phyloP scores from a whole-genome alignment of 1,140 invertebrate species.

The Dreissena polymorpha region DNA sequence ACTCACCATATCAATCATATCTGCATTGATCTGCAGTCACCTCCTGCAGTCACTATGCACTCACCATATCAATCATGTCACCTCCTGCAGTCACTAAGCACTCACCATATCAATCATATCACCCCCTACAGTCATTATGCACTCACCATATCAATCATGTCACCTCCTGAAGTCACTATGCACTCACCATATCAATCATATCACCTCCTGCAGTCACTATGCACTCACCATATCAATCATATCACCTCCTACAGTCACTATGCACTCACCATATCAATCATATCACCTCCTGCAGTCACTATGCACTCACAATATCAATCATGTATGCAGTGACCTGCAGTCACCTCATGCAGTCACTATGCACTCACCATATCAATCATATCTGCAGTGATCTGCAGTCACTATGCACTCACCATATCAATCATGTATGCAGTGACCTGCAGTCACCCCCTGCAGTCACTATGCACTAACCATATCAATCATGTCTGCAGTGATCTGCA shows the following conservation, averaged over 20 bases:
- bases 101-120: constrained; percentile 79
- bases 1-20: constrained; percentile 79
- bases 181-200: constrained; percentile 78
- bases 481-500: constrained; percentile 80
- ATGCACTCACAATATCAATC: constrained; percentile 76
- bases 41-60: no score
- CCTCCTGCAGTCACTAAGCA: constrained; percentile 73
- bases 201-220: constrained; percentile 77
- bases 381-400: constrained; percentile 79
- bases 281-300: constrained; percentile 79
- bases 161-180: no score
- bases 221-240: constrained; percentile 78
- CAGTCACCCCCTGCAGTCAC: no score
- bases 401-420: constrained; percentile 69
- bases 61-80: constrained; percentile 80
- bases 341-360: no score
- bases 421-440: constrained; percentile 80
- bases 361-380: constrained; percentile 78
- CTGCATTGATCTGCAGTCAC: constrained; percentile 79
- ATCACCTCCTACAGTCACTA: no score
- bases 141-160: constrained; percentile 79
- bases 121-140: no score
- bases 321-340: constrained; percentile 79
- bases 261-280: constrained; percentile 77
- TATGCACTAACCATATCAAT: constrained; percentile 74